Base-by-base conservation (phyloP, 2,113 vertebrate species). In the Calidris pygmaea region DNA sequence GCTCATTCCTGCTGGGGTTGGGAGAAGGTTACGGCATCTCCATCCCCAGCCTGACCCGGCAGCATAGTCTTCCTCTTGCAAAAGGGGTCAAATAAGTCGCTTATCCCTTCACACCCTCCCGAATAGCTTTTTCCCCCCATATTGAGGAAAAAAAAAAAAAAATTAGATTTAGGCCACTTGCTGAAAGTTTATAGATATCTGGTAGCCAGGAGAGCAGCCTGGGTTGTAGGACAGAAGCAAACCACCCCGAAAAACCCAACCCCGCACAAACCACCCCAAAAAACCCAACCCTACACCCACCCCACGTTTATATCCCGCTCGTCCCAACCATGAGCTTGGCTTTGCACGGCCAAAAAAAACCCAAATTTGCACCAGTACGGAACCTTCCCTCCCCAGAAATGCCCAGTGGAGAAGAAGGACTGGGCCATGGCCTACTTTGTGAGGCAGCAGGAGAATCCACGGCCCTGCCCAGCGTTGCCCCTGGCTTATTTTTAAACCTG, bases 401-500 rank as follows among this genome's bases (percentile, higher is more conserved):
- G 12, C 72, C 37, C 50, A 13, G 20, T 10, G 58, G 82, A 71
- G 68, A 14, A 67, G 79, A 3, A 58, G 26, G 63, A 80, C 12
- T 52, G 39, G 89, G 89, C 52, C 83, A 10, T 11, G 82, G 79
- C 94, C 94, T 75, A 95, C 76, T 90, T 92, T 60, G 29, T 8
- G 11, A 47, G 37, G 84, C 79, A 21, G 37, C 84, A 65, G 68
- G 78, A 91, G 84, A 27, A 73, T 73, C 72, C 84, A 18, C 7
- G 5, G 47, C 86, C 14, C 6, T 60, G 59, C 76, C 58, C 21
- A 4, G 13, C 17, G 14, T 34, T 68, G 80, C 39, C 82, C 62
- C 60, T 4, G 5, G 56, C 60, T 83, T 95, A 95, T 95, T 90
- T 95, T 93, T 95, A 93, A 79, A 63, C 50, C 50, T 12, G 4